Base-by-base conservation (phyloP, 2,888 invertebrate genomes). In the Lasioglossum figueresi region DNA sequence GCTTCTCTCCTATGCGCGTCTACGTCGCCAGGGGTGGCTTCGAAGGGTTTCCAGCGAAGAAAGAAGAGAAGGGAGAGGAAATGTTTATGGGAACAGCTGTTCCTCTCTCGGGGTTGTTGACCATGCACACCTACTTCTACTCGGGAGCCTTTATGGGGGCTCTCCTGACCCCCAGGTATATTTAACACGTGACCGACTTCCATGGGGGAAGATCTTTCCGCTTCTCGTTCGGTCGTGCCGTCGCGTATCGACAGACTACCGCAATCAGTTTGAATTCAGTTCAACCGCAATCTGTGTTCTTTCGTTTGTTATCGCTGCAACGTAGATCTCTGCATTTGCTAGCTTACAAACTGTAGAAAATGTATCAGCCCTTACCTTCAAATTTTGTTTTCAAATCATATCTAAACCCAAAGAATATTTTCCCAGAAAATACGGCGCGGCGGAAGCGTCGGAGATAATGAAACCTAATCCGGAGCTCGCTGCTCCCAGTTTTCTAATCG, bases 31-130 rank as follows among this genome's bases (percentile, higher is more conserved):
- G 23, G 77, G 77, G 66, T 74, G 31, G 16, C 4, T 23, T 37
- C 48, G n/a, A 43, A 43, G 52, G 80, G 74, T 27, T 73, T 74
- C 5, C 40, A 52, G 23, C 19, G 37, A 83, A 79, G 66, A 31
- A 45, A 40, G 43, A 37, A 27, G 66, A 80, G 43, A 23, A 73
- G 34, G 48, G 56, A 37, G 59, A 48, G 31, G 68, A 73, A 45
- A 75, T 79, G 81, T 85, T 87, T 84, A 80, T 87, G 43, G 71
- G 83, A 88, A 86, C 83, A 87, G 86, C 85, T 90, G 88, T 84
- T 87, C 72, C 82, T 84, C 72, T 31, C 45, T 31, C 16, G 43
- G 71, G 76, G 72, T 72, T 84, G 79, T 88, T 84, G 82, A 84
- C 83, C 82, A 74, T 80, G 34, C 82, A 79, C 76, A 82, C 76